Base-by-base conservation (phyloP, 2,888 invertebrate genomes). In the Arge pagana region DNA sequence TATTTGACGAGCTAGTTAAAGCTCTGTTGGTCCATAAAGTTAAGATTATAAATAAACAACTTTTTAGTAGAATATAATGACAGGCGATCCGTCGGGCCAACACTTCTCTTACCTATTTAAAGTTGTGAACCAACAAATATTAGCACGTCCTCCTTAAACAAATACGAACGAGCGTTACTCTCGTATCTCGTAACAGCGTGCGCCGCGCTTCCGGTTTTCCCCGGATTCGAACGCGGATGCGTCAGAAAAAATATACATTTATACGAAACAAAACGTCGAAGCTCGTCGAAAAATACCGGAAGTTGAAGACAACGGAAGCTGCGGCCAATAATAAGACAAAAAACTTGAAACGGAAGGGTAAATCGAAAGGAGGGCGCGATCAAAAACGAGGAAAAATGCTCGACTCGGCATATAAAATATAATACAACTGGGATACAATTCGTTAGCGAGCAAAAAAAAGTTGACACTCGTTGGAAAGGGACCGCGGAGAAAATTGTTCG, bases 91-190 rank as follows among this genome's bases (percentile, higher is more conserved):
- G 41, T 60, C 60, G 54, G 48, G 58, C 52, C 55, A 60, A 65
- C 60, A 65, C 61, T 63, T 67, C 63, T 60, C 65, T 63, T 60
- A 63, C 61, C 67, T 64, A 63, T 66, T 68, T 66, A 61, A 64
- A 64, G 58, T 64, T 64, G 64, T 63, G 62, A 66, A 61, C 52
- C 60, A 59, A 59, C 63, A 65, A 67, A 69, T 69, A 69, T 70
- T 70, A 63, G 65, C 65, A 59, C 21, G 50, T 54, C 57, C 58
- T 53, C 54, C 56, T 45, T 45, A 33, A 58, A 59, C 52, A 62
- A 66, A 64, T 59, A 61, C 55, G 50, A 54, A 51, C 48, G 49
- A 56, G 48, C 51, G 35, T 42, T 51, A 23, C 50, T 48, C 53
- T 48, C 37, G 36, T 53, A 24, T 13, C 31, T 52, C 35, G 31